Conservation (phyloP, 1,140 invertebrate species). For the Drosophila melanogaster region DNA sequence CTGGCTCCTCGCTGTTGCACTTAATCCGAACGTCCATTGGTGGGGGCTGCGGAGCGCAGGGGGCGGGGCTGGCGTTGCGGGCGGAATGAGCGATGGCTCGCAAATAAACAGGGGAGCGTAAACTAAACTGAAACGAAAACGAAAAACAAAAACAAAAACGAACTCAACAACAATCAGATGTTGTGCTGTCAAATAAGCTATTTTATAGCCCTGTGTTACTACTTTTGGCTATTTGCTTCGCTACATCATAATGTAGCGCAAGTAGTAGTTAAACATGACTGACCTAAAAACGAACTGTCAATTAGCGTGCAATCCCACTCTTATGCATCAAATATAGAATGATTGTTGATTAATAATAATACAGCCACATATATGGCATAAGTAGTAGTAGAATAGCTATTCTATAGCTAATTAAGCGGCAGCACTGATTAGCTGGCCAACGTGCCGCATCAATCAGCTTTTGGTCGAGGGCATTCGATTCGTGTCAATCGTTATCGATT, state of each 20-base stretch:
- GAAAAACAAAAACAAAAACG: constrained; percentile 1
- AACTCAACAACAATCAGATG: constrained; percentile 12
- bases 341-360: too few relatives aligned
- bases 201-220: neutral
- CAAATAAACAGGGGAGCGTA: constrained; percentile 27
- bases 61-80: constrained; percentile 3
- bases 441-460: neutral
- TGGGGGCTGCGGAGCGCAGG: neutral
- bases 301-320: too few relatives aligned
- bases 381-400: neutral
- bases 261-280: too few relatives aligned
- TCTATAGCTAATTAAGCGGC: neutral
- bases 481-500: constrained; percentile 2
- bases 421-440: neutral
- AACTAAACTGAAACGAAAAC: constrained; percentile 17
- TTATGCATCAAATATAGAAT: too few relatives aligned
- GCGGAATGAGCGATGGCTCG: constrained; percentile 1
- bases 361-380: neutral
- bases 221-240: too few relatives aligned
- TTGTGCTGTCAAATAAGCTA: neutral
- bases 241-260: too few relatives aligned
- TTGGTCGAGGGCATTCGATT: constrained; percentile 5
- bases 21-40: constrained; percentile 9
- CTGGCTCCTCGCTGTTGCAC: constrained; percentile 6
- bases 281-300: too few relatives aligned